Evolutionary conservation across 2,797 vertebrate genomes (phyloP).

Genomic region (Poeciliopsis turneri): DNA sequence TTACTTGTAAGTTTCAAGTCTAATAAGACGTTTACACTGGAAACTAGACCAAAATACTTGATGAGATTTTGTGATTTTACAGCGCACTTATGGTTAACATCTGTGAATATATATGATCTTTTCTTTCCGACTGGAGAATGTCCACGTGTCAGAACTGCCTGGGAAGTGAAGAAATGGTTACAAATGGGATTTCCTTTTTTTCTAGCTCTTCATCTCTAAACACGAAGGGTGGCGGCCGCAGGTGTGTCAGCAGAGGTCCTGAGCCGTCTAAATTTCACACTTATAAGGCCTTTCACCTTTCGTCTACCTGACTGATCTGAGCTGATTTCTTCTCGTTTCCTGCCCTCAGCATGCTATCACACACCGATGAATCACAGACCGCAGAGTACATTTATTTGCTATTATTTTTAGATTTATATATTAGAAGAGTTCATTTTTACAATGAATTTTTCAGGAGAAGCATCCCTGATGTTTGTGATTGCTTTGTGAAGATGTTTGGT

Average conservation of each 20-base stretch:
- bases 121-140: neutral
- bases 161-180: conserved; percentile 7
- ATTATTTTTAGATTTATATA: neutral
- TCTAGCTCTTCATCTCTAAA: neutral
- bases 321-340: neutral
- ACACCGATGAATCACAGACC: neutral
- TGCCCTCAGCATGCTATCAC: neutral
- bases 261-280: conserved; percentile 31
- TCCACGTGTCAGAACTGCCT: neutral
- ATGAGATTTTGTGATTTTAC: too few species aligned
- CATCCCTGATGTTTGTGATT: conserved; percentile 8
- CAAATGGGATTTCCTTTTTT: neutral
- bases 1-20: too few species aligned
- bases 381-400: neutral
- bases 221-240: neutral
- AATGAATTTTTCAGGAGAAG: neutral
- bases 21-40: too few species aligned
- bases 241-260: neutral
- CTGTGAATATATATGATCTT: neutral
- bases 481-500: conserved; percentile 9
- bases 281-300: conserved; percentile 26
- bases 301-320: conserved; percentile 13
- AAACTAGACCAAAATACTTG: too few species aligned
- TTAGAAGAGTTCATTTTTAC: neutral
- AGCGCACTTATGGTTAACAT: neutral